These are phyloP conservation scores for Callaeas wilsoni DNA, from an alignment of 2,113 vertebrate species.

Conservation along the genomic window DNA sequence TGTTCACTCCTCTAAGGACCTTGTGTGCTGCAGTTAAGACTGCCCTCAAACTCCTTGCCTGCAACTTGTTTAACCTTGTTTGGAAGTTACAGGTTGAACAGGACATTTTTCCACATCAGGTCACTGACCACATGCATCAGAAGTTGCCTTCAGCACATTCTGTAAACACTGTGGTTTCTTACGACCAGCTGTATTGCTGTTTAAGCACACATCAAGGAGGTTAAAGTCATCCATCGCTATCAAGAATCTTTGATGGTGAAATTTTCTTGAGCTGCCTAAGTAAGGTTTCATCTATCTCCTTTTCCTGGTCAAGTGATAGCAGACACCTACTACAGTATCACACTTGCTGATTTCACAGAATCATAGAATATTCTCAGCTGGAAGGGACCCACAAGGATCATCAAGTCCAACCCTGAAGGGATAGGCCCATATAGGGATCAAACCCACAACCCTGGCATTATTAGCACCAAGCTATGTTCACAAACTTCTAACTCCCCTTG, in stretches of 20 bases:
- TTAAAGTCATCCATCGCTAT: not conserved
- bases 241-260: not conserved
- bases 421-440: not conserved
- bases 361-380: not conserved
- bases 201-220: not conserved
- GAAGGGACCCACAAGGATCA: not conserved
- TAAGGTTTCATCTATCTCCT: not conserved
- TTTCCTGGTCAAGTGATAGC: not conserved
- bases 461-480: not conserved
- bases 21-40: not conserved
- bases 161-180: not conserved
- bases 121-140: not conserved
- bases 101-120: not conserved
- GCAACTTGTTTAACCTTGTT: not conserved
- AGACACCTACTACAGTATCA: not conserved
- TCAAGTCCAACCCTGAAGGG: not conserved
- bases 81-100: not conserved
- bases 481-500: not conserved
- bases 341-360: not conserved
- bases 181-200: not conserved
- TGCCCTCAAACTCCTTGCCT: not conserved
- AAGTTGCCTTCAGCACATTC: not conserved
- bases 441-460: not conserved
- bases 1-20: not conserved
- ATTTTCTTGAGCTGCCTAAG: not conserved